Evolutionary conservation across 2,888 invertebrate species (phyloP), one percentile per base, ranked within the genome.

Genomic region (Scaptomyza reducta): DNA sequence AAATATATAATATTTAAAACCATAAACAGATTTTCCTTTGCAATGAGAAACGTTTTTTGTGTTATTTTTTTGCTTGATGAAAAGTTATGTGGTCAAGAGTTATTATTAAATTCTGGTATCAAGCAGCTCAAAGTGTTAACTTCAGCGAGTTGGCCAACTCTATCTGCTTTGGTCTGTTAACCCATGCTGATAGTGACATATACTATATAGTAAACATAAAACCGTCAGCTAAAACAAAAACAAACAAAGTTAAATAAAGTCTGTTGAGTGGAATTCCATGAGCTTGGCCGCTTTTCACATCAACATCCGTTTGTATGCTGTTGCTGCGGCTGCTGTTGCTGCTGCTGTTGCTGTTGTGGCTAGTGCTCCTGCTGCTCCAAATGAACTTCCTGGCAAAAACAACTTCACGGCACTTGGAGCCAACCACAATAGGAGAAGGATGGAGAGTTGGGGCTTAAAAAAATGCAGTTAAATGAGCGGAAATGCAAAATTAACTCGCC

Each of bases 401-500:
- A 86, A 86, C 83, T 83, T 85, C 80, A 82, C 83, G 86, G 62
- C 74, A 86, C 83, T 85, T 85, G 79, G 68, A 79, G 72, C 50
- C 60, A 67, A 53, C 74, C 60, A 61, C 64, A 77, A 63, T 33
- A 55, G 44, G 13, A 42, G 35, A n/a, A 16, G 7, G 9, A 9
- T 16, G 22, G 18, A 16, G 33, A 1, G 6, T 7, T 44, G 7
- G 10, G 25, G 13, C 11, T 27, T 22, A 9, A 45, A 66, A 75
- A 77, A 86, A 77, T 84, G 72, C 81, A 86, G 81, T 84, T 86
- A 87, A 83, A 83, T 86, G 84, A 83, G 84, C 87, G 82, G 88
- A 87, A 83, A 86, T 82, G 86, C 82, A 86, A 83, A 83, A 87
- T 83, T 83, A 83, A 87, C 88, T 87, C 86, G 86, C 86, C 77